A percentile compares a stretch with the other conserved stretches of the same genome.
Conservation (phyloP, 2,888 invertebrate genomes). For the Harpagoxenus sublaevis region DNA sequence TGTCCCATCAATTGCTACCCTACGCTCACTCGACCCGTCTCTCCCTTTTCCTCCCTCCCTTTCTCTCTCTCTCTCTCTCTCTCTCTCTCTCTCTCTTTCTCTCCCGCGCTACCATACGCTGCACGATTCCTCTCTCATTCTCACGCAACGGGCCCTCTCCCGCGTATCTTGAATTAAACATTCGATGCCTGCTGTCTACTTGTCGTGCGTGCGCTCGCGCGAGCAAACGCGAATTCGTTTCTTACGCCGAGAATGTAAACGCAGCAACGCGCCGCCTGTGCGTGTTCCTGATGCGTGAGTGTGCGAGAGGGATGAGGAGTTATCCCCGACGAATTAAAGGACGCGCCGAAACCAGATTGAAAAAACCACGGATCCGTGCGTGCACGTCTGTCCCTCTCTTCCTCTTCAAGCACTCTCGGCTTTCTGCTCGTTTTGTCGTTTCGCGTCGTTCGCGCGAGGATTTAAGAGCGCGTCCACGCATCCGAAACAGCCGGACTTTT, state of each 20-base stretch:
- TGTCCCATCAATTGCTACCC: constrained; percentile 86
- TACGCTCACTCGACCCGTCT: constrained; percentile 72
- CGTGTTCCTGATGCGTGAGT: constrained; percentile 33
- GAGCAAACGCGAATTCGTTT: constrained; percentile 54
- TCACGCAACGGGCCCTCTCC: constrained; percentile 55
- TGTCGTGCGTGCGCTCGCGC: constrained; percentile 76
- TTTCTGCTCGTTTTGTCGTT: constrained; percentile 55
- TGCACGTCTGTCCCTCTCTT: constrained; percentile 31
- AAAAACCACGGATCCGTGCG: constrained; percentile 70
- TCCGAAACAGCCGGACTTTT: constrained; percentile 59
- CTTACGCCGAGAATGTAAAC: constrained; percentile 81
- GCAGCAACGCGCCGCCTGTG: constrained; percentile 65
- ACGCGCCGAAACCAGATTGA: constrained; percentile 78
- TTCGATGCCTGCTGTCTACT: constrained; percentile 85
- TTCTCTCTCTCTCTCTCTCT: neutral
- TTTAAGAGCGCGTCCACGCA: constrained; percentile 65
- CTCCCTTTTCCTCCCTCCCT: neutral
- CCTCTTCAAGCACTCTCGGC: constrained; percentile 46
- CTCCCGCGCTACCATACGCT: constrained; percentile 30
- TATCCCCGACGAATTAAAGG: constrained; percentile 82
- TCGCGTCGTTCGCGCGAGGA: constrained; percentile 56
- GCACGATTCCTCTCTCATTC: constrained; percentile 54
- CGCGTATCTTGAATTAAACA: constrained; percentile 85
- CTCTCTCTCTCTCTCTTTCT: constrained; percentile 12
- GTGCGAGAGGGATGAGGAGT: constrained; percentile 66